Evolutionary conservation across 2,113 vertebrate genomes (phyloP), one percentile per base, ranked within the genome.

Genomic region (Larimichthys polyactis): DNA sequence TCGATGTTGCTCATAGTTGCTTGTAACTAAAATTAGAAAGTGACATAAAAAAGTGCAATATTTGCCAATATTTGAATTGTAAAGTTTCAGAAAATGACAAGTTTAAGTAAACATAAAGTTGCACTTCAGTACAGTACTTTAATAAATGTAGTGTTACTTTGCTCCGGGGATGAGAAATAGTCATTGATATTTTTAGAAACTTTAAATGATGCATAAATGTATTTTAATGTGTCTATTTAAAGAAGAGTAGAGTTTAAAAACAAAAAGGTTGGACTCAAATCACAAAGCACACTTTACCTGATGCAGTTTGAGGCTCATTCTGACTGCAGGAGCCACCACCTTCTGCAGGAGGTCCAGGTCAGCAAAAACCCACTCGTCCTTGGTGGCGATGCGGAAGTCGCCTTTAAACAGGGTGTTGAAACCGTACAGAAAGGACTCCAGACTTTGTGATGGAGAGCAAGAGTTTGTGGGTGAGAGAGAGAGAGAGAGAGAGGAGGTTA

Each of bases 251-350:
- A 66, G 0, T n/a, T 12, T 44, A 36, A 52, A 52, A 16, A 32
- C 24, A 22, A 16, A 22, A 15, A 14, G 9, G 10, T n/a, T 12
- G 24, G 24, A 29, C 4, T 12, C 11, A 60, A 54, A 14, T 14
- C 16, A 1, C 4, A 36, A 27, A 27, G 8, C 16, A 2, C 4
- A 36, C n/a, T 1, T 63, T 92, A 97, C 98, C 97, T 99, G 98
- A 85, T 99, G 98, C 29, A 99, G 95, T 81, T 99, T 99, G 88
- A 99, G 94, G 72, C 98, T 98, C 98, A 99, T 99, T 85, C 97
- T 93, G 57, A 99, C 96, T 1, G 97, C 98, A 0, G 98, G 98
- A n/a, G 96, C 97, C 17, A 99, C 96, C 3, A 99, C 97, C 84
- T 95, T 97, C 79, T 99, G 98, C 73, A 99, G 88, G 0, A 99